Conservation (phyloP, 2,113 vertebrate genomes). For the Chaenogobius annularis region DNA sequence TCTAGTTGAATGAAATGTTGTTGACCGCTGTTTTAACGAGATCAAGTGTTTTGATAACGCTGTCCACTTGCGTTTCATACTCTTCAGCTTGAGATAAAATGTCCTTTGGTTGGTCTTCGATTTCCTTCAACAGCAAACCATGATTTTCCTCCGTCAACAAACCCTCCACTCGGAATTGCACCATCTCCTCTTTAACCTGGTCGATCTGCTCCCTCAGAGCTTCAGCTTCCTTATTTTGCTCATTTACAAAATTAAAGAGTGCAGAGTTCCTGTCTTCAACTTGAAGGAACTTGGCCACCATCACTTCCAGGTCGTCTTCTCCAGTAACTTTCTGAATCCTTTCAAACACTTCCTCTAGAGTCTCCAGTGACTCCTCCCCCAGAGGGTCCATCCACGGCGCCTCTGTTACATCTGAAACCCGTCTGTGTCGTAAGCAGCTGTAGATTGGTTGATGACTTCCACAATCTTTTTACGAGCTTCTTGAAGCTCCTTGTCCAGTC, state of each 20-base stretch:
- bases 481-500: conserved; percentile 75
- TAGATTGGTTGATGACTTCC: conserved; percentile 71
- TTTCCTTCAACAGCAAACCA: conserved; percentile 42
- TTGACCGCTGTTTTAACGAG: conserved; percentile 74
- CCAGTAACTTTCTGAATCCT: conserved; percentile 75
- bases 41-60: conserved; percentile 67
- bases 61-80: conserved; percentile 54
- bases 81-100: conserved; percentile 47
- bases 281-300: conserved; percentile 80
- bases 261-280: conserved; percentile 86
- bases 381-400: conserved; percentile 61
- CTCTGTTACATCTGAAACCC: conserved; percentile 46
- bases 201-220: conserved; percentile 76
- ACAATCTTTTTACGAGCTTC: conserved; percentile 67
- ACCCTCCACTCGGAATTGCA: conserved; percentile 53
- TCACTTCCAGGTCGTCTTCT: conserved; percentile 75
- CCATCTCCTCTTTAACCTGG: conserved; percentile 75
- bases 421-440: conserved; percentile 74
- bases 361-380: conserved; percentile 71
- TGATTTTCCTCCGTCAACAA: conserved; percentile 57
- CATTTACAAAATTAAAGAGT: conserved; percentile 86
- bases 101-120: conserved; percentile 55
- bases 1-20: conserved; percentile 71
- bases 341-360: conserved; percentile 73
- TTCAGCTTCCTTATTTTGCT: conserved; percentile 83